Evolutionary conservation across 2,113 vertebrate genomes (phyloP).

Genomic region (Malurus cyaneus): DNA sequence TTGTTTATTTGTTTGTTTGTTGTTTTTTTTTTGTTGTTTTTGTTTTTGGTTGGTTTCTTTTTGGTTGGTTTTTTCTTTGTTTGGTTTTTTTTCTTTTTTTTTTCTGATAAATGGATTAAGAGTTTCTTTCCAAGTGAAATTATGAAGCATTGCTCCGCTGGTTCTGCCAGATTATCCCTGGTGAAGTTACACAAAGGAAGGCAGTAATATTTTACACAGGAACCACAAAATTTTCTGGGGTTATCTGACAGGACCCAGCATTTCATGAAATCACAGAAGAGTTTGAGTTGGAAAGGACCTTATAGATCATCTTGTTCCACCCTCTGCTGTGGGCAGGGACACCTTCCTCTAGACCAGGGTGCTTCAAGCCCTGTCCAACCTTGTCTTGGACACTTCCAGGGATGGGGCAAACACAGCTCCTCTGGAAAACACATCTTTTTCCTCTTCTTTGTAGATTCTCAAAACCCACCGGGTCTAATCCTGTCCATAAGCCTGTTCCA

Average conservation of each 20-base stretch:
- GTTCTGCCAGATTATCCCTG: background rate
- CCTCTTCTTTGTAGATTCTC: background rate
- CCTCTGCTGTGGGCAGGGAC: background rate
- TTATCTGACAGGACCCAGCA: background rate
- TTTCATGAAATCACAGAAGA: background rate
- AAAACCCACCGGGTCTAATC: background rate
- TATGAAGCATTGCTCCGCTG: accelerated
- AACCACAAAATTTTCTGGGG: background rate
- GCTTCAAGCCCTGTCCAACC: background rate
- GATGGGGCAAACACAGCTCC: background rate
- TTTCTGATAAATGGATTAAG: background rate
- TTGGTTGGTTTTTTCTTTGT: no score
- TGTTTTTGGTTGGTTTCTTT: no score
- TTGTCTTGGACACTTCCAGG: background rate
- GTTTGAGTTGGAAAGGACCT: background rate
- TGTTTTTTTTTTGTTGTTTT: no score
- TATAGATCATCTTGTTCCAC: no score
- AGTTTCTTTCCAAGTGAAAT: background rate
- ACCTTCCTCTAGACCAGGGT: accelerated
- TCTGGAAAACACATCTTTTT: background rate
- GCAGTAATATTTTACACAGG: background rate
- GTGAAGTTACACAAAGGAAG: background rate
- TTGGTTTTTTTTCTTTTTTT: background rate
- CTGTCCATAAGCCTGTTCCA: background rate
- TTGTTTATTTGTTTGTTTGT: no score